These are phyloP conservation scores for Asteroscopus sphinx DNA, from an alignment of 2,888 invertebrate genomes.

Conservation along the genomic window DNA sequence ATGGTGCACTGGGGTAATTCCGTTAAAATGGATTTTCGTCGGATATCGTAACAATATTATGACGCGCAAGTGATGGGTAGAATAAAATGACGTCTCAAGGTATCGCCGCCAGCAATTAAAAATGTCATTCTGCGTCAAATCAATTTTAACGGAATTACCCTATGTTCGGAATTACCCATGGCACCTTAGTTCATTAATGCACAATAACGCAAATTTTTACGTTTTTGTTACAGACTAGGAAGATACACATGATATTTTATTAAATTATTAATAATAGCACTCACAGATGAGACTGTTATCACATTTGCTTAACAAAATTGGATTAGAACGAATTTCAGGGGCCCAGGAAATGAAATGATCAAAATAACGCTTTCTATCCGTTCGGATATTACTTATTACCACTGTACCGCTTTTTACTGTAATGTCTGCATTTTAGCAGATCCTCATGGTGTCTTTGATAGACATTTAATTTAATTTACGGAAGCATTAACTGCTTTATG, in stretches of 20 bases:
- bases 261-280: no score
- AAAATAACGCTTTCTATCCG: conserved; percentile 51
- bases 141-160: no score
- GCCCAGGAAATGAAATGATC: conserved; percentile 55
- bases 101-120: no score
- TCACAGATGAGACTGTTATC: background rate
- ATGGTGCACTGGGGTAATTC: no score
- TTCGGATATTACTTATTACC: conserved; percentile 54
- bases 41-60: no score
- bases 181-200: no score
- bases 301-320: conserved; percentile 18
- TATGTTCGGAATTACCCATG: no score
- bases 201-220: no score
- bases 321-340: conserved; percentile 25
- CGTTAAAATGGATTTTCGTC: no score
- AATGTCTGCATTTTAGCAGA: conserved; percentile 7
- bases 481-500: conserved; percentile 3
- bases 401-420: conserved; percentile 22
- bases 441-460: background rate
- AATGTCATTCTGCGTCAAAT: no score
- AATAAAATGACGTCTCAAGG: no score
- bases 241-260: background rate
- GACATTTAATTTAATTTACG: conserved; percentile 16
- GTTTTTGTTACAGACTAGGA: background rate
- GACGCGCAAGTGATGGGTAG: no score